A percentile compares a stretch with the other conserved stretches of the same genome.
These are phyloP conservation scores for Zosterops hypoxanthus DNA, from an alignment of 2,113 vertebrate genomes.

Conservation along the genomic window DNA sequence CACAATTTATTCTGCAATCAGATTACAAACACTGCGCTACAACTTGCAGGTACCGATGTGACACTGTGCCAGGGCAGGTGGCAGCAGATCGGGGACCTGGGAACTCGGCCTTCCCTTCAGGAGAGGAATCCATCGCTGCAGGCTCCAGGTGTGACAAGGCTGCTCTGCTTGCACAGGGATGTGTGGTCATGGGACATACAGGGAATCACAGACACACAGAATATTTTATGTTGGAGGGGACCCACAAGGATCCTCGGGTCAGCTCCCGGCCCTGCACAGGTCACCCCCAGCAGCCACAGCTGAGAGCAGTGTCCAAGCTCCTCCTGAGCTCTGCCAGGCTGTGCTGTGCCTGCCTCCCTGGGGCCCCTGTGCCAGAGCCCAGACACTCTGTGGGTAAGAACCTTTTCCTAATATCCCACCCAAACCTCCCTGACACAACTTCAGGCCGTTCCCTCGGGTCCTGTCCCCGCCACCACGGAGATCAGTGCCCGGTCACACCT, in stretches of 20 bases:
- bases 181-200: background rate
- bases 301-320: background rate
- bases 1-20: background rate
- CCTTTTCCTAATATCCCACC: accelerated
- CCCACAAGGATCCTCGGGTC: background rate
- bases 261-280: background rate
- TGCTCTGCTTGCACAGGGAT: background rate
- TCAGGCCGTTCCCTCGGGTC: background rate
- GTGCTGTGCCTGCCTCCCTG: background rate
- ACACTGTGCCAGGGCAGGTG: accelerated
- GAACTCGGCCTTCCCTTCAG: background rate
- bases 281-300: background rate
- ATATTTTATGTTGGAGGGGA: background rate
- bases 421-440: background rate
- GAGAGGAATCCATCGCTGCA: accelerated
- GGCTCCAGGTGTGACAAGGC: accelerated
- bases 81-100: accelerated
- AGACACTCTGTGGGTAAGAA: background rate
- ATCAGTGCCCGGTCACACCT: accelerated
- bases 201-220: background rate
- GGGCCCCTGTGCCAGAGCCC: background rate
- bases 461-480: background rate
- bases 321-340: background rate
- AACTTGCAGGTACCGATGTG: no score
- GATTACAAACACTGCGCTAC: background rate